These are phyloP conservation scores for Hippocampus guttulatus DNA, from an alignment of 2,113 vertebrate species.

Conservation along the genomic window DNA sequence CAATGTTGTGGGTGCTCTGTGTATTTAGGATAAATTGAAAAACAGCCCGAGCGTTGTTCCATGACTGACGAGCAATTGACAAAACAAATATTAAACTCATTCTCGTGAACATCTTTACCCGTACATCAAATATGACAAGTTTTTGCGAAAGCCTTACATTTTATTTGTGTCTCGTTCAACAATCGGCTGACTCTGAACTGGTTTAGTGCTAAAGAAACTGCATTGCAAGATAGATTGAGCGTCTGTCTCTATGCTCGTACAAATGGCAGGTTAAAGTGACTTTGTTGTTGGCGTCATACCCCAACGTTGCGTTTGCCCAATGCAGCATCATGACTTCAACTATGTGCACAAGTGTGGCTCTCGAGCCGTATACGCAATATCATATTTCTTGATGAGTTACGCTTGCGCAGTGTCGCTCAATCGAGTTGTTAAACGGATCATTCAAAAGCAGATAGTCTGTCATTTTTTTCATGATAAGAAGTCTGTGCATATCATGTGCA, in stretches of 20 bases:
- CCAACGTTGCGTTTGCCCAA: too few species aligned
- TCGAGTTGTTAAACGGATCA: neutral
- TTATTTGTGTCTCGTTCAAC: too few species aligned
- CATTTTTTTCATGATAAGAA: neutral
- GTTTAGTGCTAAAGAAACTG: neutral
- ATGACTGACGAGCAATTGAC: too few species aligned
- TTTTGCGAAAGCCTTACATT: neutral
- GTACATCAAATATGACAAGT: too few species aligned
- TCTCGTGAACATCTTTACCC: too few species aligned
- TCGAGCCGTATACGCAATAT: neutral
- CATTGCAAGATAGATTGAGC: neutral
- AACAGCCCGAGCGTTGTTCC: too few species aligned
- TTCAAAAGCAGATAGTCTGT: neutral
- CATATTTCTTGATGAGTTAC: neutral
- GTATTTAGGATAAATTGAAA: too few species aligned
- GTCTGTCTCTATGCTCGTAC: neutral
- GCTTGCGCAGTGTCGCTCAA: neutral
- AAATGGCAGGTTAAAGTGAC: neutral
- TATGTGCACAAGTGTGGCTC: neutral
- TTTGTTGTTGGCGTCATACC: too few species aligned
- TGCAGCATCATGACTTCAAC: too few species aligned
- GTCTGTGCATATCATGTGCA: neutral
- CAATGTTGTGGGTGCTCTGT: too few species aligned
- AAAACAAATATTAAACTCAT: too few species aligned
- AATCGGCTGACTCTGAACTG: neutral